phyloP scores from a whole-genome alignment of 2,113 vertebrate genomes.

The Paralichthys olivaceus region DNA sequence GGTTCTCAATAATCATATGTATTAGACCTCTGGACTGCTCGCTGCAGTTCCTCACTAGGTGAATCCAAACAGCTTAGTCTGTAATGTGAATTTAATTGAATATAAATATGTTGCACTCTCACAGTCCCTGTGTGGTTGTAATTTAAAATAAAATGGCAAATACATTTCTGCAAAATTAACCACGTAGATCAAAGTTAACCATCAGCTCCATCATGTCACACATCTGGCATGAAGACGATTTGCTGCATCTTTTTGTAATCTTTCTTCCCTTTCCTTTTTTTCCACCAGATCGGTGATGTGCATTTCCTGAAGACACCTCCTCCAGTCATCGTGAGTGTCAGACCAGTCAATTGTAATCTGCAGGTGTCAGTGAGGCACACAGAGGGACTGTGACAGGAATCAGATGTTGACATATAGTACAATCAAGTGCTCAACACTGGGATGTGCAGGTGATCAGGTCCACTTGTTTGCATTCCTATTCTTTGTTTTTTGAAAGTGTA shows the following conservation, averaged over 20 bases:
- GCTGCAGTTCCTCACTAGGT: neutral
- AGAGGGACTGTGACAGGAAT: conserved; percentile 36
- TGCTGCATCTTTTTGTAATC: neutral
- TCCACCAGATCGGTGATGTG: conserved; percentile 10
- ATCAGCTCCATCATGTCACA: neutral
- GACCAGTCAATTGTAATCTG: conserved; percentile 79
- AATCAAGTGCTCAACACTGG: conserved; percentile 28
- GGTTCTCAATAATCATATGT: neutral
- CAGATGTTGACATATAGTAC: conserved; percentile 33
- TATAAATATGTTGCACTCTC: neutral
- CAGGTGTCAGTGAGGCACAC: conserved; percentile 59
- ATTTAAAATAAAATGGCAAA: neutral
- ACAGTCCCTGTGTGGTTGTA: neutral
- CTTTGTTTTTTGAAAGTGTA: too few species aligned
- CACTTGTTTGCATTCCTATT: too few species aligned
- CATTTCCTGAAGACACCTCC: conserved; percentile 30
- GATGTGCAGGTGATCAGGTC: neutral
- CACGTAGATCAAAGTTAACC: neutral
- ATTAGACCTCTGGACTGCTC: too few species aligned
- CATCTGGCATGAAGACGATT: neutral
- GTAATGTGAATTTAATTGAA: conserved; percentile 10
- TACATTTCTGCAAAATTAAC: too few species aligned
- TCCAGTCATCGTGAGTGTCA: conserved; percentile 58
- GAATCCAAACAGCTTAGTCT: conserved; percentile 11
- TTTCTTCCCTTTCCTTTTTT: neutral